phyloP scores from a whole-genome alignment of 2,888 invertebrate genomes.

The Drosophila histrio region DNA sequence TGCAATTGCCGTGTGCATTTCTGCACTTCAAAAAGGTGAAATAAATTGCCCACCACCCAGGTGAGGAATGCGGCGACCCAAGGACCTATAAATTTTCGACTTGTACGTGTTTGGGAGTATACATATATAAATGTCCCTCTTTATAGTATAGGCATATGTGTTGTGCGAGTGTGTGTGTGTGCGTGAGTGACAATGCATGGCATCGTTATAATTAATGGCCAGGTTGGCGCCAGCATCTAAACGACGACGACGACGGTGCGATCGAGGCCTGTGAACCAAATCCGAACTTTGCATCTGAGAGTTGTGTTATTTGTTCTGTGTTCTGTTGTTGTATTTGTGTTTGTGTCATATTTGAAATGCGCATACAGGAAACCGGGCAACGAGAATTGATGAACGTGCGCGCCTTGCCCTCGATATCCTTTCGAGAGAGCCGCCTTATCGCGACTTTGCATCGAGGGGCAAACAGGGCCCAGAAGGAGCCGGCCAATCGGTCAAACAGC shows the following conservation, averaged over 20 bases:
- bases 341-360: conserved; percentile 53
- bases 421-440: conserved; percentile 59
- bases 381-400: conserved; percentile 64
- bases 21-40: conserved; percentile 46
- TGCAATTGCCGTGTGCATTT: conserved; percentile 53
- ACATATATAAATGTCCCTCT: conserved; percentile 1
- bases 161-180: conserved; percentile 22
- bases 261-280: conserved; percentile 44
- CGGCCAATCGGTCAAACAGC: conserved; percentile 57
- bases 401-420: conserved; percentile 46
- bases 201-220: conserved; percentile 74
- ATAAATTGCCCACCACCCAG: conserved; percentile 67
- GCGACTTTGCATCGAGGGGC: conserved; percentile 44
- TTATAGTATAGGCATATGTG: neutral
- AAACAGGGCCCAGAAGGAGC: conserved; percentile 27
- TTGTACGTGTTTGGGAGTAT: conserved; percentile 43
- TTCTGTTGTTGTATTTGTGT: conserved; percentile 12
- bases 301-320: conserved; percentile 5
- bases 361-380: conserved; percentile 44
- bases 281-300: conserved; percentile 55
- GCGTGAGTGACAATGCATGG: conserved; percentile 59
- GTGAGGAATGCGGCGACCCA: conserved; percentile 48
- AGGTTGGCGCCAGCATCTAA: conserved; percentile 67
- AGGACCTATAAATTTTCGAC: conserved; percentile 49
- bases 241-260: conserved; percentile 6